Conservation (phyloP, 2,797 vertebrate genomes). For the Halcyon badia region DNA sequence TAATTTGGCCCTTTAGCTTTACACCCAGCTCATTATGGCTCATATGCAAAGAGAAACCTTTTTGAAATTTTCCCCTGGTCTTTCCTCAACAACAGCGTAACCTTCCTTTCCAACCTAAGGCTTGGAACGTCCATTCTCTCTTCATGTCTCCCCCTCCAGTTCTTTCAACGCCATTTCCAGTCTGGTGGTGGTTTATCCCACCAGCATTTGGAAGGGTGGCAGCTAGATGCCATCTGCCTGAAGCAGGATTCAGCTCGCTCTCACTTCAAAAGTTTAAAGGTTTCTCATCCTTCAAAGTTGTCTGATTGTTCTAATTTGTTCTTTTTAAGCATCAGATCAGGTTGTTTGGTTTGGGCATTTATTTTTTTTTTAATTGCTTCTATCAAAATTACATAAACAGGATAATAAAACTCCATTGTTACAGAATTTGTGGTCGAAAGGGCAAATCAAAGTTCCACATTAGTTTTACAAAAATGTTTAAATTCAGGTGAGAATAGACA, state of each 20-base stretch:
- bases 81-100: not conserved
- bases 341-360: not conserved
- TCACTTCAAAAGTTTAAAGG: constrained; percentile 29
- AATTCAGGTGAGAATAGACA: not conserved
- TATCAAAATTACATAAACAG: not conserved
- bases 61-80: not conserved
- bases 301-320: not conserved
- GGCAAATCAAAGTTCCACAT: not conserved
- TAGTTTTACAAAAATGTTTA: not conserved
- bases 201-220: not conserved
- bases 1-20: constrained; percentile 64
- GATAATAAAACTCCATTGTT: not conserved
- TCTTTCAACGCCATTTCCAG: constrained; percentile 29
- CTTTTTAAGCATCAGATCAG: not conserved
- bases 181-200: not conserved
- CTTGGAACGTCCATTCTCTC: not conserved
- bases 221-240: not conserved
- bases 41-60: constrained; percentile 4
- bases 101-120: not conserved
- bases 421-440: not conserved
- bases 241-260: not conserved
- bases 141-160: not conserved
- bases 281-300: not conserved
- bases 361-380: not conserved
- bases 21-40: constrained; percentile 44